phyloP scores from a whole-genome alignment of 2,888 invertebrate species.

The Sphecodes monilicornis region DNA sequence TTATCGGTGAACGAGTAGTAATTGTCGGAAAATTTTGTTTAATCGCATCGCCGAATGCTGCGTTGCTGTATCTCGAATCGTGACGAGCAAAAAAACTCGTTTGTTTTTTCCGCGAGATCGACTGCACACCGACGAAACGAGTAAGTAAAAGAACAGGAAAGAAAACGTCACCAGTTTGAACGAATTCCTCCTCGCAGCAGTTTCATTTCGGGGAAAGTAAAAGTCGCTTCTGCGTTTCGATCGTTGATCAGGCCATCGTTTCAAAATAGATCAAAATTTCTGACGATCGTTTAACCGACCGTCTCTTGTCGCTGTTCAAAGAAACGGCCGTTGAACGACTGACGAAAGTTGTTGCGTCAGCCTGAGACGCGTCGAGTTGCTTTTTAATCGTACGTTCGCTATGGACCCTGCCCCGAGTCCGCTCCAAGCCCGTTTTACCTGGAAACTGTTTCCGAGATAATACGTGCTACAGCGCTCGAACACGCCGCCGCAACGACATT shows the following conservation, averaged over 20 bases:
- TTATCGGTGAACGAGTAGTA: conserved; percentile 16
- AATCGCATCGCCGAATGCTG: background rate
- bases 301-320: background rate
- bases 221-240: background rate
- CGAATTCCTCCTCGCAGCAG: background rate
- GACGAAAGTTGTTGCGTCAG: conserved; percentile 28
- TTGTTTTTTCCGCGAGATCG: background rate
- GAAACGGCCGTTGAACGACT: background rate
- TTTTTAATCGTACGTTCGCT: background rate
- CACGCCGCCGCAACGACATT: too few species aligned
- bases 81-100: background rate
- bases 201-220: background rate
- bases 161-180: background rate
- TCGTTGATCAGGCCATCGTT: background rate
- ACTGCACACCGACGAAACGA: background rate
- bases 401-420: background rate
- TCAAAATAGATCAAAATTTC: background rate
- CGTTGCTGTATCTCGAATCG: background rate
- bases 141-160: background rate
- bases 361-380: background rate
- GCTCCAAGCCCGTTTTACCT: background rate
- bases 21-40: conserved; percentile 48
- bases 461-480: conserved; percentile 39
- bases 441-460: background rate
- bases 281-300: background rate